Evolutionary conservation across 2,888 invertebrate species (phyloP).

Genomic region (Villa cingulata): DNA sequence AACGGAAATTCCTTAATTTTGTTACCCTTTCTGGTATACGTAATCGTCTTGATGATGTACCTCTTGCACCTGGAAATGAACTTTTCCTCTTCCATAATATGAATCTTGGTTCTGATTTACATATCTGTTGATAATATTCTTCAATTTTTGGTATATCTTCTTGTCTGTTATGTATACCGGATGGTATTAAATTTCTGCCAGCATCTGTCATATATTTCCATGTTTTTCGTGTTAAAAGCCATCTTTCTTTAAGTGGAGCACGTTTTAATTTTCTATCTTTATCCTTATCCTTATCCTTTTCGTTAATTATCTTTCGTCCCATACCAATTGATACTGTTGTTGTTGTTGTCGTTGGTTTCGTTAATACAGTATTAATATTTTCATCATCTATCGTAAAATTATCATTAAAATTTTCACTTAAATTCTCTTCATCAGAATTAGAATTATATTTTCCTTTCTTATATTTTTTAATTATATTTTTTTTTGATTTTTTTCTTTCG

Average conservation of each 20-base stretch:
- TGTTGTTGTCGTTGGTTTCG: neutral
- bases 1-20: slow-evolving; percentile 11
- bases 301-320: slow-evolving; percentile 1
- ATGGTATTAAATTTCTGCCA: slow-evolving; percentile 73
- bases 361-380: no score
- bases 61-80: slow-evolving; percentile 58
- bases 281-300: slow-evolving; percentile 8
- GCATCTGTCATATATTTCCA: slow-evolving; percentile 91
- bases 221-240: slow-evolving; percentile 77
- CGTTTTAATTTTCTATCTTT: slow-evolving; percentile 22
- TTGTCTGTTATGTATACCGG: slow-evolving; percentile 54
- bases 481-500: no score
- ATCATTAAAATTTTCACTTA: no score
- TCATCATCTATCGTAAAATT: no score
- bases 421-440: no score
- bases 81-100: slow-evolving; percentile 64
- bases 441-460: no score
- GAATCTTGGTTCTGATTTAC: slow-evolving; percentile 62
- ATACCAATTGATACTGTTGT: slow-evolving; percentile 5
- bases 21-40: slow-evolving; percentile 21
- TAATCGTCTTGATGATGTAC: slow-evolving; percentile 16
- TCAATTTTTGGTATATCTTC: slow-evolving; percentile 72
- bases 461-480: no score
- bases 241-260: slow-evolving; percentile 55
- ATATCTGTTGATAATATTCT: slow-evolving; percentile 71